Base-by-base conservation (phyloP, 2,113 vertebrate genomes). In the Rhynchomys soricoides region DNA sequence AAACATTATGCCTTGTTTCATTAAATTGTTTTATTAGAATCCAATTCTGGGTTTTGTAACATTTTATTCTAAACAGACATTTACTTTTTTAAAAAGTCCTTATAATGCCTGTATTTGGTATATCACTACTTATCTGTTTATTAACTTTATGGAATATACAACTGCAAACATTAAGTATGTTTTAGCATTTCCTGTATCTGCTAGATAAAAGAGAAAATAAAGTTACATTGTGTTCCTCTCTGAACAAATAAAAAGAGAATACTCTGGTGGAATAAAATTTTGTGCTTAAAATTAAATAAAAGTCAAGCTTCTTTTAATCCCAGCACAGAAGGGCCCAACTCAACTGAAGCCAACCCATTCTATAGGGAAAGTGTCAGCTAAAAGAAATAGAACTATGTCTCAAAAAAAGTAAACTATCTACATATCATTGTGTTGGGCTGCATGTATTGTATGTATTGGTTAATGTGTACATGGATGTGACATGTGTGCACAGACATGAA, bases 1-100 rank as follows among this genome's bases (percentile, higher is more conserved):
- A 98, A 97, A 95, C 96, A 98, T 89, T 97, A 96, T 98, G 98
- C 98, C 97, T 98, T 98, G 91, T n/a, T 98, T 98, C 98, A 82
- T 94, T 98, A 94, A n/a, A n/a, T n/a, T n/a, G n/a, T n/a, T n/a
- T n/a, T n/a, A n/a, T n/a, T n/a, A n/a, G n/a, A 70, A 97, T 94
- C 40, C 77, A 85, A 86, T 95, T 95, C 90, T 95, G 19, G 96
- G 82, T 96, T 98, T 94, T 96, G 96, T 59, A 95, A 57, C 92
- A 87, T 98, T 98, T 97, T 95, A 55, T 89, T 96, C 81, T 96
- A 98, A 98, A 98, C 40, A 94, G 83, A 10, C 37, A 90, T 93
- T 94, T 95, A 93, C 81, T 86, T 74, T 96, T n/a, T 0, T 34
- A 26, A 37, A 88, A 95, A 91, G 70, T 92, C 45, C 17, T 85